Evolutionary conservation across 2,888 invertebrate species (phyloP).

Genomic region (Aelia acuminata): DNA sequence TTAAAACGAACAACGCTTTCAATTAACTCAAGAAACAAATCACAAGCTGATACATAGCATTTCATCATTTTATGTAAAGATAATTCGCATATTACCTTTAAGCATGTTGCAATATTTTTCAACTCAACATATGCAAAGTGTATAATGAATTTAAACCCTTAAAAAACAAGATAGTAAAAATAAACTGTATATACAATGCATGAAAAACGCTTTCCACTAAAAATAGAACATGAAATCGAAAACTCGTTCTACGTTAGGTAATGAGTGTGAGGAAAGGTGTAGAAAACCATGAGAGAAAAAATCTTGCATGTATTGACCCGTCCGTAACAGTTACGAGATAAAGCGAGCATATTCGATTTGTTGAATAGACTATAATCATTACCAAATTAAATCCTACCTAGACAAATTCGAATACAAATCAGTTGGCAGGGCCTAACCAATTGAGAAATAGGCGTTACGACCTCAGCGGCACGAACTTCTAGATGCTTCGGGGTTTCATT

Average conservation of each 20-base stretch:
- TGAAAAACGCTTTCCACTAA: no score
- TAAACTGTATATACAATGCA: no score
- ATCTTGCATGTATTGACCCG: not conserved
- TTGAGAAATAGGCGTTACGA: not conserved
- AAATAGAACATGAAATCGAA: not conserved
- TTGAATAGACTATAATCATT: not conserved
- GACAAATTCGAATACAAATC: not conserved
- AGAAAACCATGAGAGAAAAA: not conserved
- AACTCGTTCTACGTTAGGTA: constrained; percentile 9
- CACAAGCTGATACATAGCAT: no score
- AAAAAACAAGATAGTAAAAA: no score
- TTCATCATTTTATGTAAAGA: no score
- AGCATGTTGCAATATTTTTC: no score
- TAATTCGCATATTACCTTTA: no score
- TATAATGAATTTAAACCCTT: no score
- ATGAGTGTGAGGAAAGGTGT: not conserved
- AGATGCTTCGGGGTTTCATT: not conserved
- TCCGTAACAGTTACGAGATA: not conserved
- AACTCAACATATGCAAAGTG: no score
- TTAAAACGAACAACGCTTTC: no score
- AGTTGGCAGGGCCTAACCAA: not conserved
- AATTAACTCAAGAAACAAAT: no score
- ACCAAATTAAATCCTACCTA: not conserved
- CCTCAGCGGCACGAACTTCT: not conserved
- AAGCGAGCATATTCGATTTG: not conserved